A percentile compares a stretch with the other conserved stretches of the same genome.
phyloP scores from a whole-genome alignment of 2,888 invertebrate genomes.

The Pocota personata region DNA sequence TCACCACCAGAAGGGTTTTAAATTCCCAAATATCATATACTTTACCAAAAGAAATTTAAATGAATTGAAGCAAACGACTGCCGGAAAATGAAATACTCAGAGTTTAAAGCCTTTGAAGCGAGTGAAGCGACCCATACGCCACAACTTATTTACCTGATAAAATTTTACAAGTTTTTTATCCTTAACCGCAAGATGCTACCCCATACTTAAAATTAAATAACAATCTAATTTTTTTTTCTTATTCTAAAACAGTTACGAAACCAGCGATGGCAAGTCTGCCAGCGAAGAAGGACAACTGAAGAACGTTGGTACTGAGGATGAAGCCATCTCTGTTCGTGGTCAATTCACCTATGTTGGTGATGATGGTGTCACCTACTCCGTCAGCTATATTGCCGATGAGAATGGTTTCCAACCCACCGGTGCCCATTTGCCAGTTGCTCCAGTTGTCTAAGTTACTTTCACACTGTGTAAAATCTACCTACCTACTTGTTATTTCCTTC shows the following conservation, averaged over 20 bases:
- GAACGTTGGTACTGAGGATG: slow-evolving; percentile 83
- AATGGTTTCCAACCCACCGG: slow-evolving; percentile 80
- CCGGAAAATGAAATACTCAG: no score
- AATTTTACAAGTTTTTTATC: no score
- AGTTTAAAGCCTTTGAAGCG: no score
- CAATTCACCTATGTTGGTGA: slow-evolving; percentile 83
- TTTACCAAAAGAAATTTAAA: no score
- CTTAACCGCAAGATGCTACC: no score
- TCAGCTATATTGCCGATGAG: slow-evolving; percentile 79
- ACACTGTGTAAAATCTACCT: no score
- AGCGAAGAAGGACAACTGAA: slow-evolving; percentile 83
- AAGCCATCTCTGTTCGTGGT: slow-evolving; percentile 82
- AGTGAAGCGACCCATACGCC: no score
- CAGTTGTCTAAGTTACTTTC: slow-evolving; percentile 26
- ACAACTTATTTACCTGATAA: no score
- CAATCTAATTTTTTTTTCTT: neutral
- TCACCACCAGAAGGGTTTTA: no score
- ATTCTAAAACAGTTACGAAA: slow-evolving; percentile 83
- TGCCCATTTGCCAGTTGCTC: slow-evolving; percentile 80
- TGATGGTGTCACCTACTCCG: slow-evolving; percentile 84
- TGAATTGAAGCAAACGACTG: no score
- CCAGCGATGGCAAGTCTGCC: slow-evolving; percentile 84
- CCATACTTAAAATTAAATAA: no score
- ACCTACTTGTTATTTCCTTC: slow-evolving; percentile 33
- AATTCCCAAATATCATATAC: no score